Conservation (phyloP, 2,113 vertebrate genomes). For the Thinocorus orbignyianus region DNA sequence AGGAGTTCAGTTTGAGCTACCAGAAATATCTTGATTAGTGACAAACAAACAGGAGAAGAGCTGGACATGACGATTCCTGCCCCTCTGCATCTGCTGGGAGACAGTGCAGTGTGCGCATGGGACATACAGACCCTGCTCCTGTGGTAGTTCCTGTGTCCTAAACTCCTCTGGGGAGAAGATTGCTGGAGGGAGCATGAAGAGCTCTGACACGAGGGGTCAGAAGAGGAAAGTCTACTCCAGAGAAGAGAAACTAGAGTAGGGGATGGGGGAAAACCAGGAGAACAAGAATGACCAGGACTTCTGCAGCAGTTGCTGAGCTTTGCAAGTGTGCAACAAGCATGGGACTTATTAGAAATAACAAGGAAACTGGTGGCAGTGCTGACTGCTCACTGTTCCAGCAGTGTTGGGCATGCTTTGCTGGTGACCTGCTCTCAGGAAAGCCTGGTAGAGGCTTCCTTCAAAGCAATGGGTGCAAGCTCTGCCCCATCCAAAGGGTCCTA, state of each 20-base stretch:
- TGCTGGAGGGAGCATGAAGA: neutral
- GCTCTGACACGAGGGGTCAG: neutral
- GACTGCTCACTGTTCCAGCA: neutral
- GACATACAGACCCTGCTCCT: neutral
- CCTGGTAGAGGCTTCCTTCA: neutral
- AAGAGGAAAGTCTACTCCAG: neutral
- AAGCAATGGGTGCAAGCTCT: neutral
- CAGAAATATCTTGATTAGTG: neutral
- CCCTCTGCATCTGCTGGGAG: neutral
- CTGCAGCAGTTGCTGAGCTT: neutral
- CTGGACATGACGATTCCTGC: neutral
- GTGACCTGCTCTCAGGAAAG: neutral
- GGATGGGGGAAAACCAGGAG: neutral
- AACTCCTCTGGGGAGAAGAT: neutral
- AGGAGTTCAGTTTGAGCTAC: neutral
- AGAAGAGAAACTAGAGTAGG: neutral
- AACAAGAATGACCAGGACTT: neutral
- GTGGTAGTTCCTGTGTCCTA: fast-evolving
- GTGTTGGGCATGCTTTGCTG: neutral
- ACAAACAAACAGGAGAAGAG: neutral
- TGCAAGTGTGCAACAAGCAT: neutral
- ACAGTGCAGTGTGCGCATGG: neutral
- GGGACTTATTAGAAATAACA: neutral
- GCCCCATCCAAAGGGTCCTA: neutral
- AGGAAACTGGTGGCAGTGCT: neutral